These are phyloP conservation scores for Amia ocellicauda DNA, from an alignment of 2,113 vertebrate species.

Conservation along the genomic window DNA sequence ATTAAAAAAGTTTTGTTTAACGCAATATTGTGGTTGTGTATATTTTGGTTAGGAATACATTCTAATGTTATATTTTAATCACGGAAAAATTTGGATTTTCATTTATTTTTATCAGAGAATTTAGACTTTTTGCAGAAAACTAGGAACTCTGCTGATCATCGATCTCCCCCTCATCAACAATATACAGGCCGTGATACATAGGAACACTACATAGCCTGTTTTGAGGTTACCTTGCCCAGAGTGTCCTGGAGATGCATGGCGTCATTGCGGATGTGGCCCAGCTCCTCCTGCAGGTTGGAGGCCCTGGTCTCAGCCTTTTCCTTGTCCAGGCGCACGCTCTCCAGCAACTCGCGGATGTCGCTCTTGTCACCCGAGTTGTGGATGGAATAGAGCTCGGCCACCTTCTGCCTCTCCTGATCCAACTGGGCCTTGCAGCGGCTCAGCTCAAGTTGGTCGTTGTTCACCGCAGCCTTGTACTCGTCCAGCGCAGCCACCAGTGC, in stretches of 20 bases:
- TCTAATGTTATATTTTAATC: no score
- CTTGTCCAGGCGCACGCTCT: constrained; percentile 82
- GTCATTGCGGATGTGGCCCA: constrained; percentile 77
- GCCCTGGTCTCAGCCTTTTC: constrained; percentile 85
- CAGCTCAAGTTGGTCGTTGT: constrained; percentile 81
- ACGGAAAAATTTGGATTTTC: no score
- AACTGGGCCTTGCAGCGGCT: constrained; percentile 80
- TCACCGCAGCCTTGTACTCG: constrained; percentile 78
- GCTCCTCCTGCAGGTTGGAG: constrained; percentile 75
- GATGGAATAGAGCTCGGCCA: constrained; percentile 85
- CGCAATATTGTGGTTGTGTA: no score
- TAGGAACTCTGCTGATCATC: no score
- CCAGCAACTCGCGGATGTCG: constrained; percentile 86
- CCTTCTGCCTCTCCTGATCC: constrained; percentile 87
- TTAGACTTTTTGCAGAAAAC: no score
- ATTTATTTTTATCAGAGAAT: no score
- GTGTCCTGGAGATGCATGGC: constrained; percentile 78
- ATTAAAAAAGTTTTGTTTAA: no score
- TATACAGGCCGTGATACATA: no score
- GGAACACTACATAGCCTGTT: background rate
- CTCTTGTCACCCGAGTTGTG: constrained; percentile 85
- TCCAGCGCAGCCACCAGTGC: constrained; percentile 74
- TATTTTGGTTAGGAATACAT: no score
- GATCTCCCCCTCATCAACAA: no score
- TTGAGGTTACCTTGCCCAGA: constrained; percentile 75